Percentiles rank a stretch among this genome's conserved stretches.
Evolutionary conservation across 2,888 invertebrate genomes (phyloP).

Genomic region (Koerneria pararmatus): DNA sequence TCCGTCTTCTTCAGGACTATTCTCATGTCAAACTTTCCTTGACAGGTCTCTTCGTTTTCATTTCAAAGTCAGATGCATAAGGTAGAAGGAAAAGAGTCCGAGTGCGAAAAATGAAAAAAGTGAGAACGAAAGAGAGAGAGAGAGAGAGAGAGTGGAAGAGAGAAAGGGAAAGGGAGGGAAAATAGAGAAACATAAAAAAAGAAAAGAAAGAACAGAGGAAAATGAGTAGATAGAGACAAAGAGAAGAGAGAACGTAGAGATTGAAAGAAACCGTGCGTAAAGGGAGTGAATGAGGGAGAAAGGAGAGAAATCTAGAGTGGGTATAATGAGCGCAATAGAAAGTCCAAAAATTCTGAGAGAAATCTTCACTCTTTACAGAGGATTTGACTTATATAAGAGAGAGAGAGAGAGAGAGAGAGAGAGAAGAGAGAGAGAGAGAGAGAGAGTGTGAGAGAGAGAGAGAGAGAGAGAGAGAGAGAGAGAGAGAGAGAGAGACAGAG

Average conservation of each 20-base stretch:
- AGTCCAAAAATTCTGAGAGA: too few relatives aligned
- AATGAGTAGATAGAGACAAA: constrained; percentile 6
- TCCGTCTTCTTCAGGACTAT: too few relatives aligned
- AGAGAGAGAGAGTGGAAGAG: neutral
- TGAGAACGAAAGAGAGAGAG: neutral
- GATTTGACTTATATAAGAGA: too few relatives aligned
- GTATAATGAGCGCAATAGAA: too few relatives aligned
- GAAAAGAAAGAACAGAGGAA: constrained; percentile 6
- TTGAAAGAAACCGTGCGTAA: constrained; percentile 2
- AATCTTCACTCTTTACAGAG: too few relatives aligned
- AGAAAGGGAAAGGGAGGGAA: neutral
- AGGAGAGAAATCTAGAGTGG: too few relatives aligned
- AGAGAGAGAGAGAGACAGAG: constrained; percentile 15
- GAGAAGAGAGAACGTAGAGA: constrained; percentile 6
- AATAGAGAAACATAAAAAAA: constrained; percentile 12
- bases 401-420: neutral
- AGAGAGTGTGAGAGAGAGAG: neutral
- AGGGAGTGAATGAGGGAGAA: constrained; percentile 1
- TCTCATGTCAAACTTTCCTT: too few relatives aligned
- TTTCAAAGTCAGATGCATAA: neutral
- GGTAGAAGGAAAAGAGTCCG: constrained; percentile 18
- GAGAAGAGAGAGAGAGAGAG: neutral
- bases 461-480: neutral
- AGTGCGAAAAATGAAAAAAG: neutral
- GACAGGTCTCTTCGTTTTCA: too few relatives aligned